Base-by-base conservation (phyloP, 2,888 invertebrate genomes). In the Notodonta ziczac region DNA sequence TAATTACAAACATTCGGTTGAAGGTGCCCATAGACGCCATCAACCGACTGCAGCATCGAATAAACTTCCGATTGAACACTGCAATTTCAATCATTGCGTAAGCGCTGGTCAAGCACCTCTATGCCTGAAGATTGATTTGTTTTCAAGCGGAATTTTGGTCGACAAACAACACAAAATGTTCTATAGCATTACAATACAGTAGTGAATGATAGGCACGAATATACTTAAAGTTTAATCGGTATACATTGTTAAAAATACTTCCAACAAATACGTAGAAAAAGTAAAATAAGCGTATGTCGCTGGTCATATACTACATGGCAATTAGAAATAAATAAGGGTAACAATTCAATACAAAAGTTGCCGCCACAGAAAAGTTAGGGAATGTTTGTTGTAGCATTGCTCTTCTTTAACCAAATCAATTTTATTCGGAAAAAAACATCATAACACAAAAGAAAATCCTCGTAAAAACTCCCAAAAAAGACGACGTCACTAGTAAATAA, bases 1-100 rank as follows among this genome's bases (percentile, higher is more conserved):
- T 74, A 63, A 76, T 70, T 62, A 72, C 67, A 42, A 42, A 70
- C 79, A 83, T 81, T 78, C 72, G 70, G 77, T 63, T 60, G 69
- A 58, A 61, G 67, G 62, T 62, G 64, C 59, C 39, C 52, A 32
- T 16, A n/a, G 35, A 67, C 67, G 71, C 72, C 62, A 67, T 55
- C 71, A 67, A 69, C 67, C 62, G 66, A 69, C 65, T 64, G 61
- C 13, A 59, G 58, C 59, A 60, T 52, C 62, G 60, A 54, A 55
- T 66, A 63, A 60, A 74, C 60, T 67, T 70, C 66, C 72, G 67
- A 65, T 65, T 54, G 63, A 67, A 67, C 67, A 65, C 48, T 60
- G 62, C 61, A 62, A 65, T 64, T 24, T 16, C 63, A 55, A 57
- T 46, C 44, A 63, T 56, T 62, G 58, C 60, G 58, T 60, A 59